These are phyloP conservation scores for Stegostoma tigrinum DNA, from an alignment of 2,113 vertebrate genomes.

Conservation along the genomic window DNA sequence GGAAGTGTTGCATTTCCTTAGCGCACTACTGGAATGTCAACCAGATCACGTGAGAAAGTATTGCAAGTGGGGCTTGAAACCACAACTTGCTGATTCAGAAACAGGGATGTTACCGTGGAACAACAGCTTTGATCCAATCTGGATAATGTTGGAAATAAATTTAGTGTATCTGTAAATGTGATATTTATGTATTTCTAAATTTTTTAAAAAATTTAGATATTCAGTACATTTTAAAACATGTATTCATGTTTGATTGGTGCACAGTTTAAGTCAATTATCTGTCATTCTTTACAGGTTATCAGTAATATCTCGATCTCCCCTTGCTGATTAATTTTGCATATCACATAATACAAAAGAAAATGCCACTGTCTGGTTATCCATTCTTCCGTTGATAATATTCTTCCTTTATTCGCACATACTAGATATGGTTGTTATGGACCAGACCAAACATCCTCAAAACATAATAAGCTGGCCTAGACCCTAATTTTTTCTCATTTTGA, in stretches of 20 bases:
- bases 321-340: constrained; percentile 21
- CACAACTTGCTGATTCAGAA: neutral
- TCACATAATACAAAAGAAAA: neutral
- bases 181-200: neutral
- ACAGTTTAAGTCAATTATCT: neutral
- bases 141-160: neutral
- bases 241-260: constrained; percentile 5
- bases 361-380: neutral
- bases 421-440: neutral
- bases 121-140: no score
- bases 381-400: neutral
- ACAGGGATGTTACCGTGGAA: neutral
- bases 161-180: neutral
- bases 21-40: neutral
- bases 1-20: neutral
- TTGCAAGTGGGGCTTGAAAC: neutral
- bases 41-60: neutral
- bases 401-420: neutral
- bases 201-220: neutral
- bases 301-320: neutral
- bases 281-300: neutral
- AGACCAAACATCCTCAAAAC: no score
- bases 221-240: neutral
- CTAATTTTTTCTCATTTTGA: no score
- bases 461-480: no score